Evolutionary conservation across 2,797 vertebrate genomes (phyloP), one percentile per base, ranked within the genome.

Genomic region (Sebastiscus albofasciatus): DNA sequence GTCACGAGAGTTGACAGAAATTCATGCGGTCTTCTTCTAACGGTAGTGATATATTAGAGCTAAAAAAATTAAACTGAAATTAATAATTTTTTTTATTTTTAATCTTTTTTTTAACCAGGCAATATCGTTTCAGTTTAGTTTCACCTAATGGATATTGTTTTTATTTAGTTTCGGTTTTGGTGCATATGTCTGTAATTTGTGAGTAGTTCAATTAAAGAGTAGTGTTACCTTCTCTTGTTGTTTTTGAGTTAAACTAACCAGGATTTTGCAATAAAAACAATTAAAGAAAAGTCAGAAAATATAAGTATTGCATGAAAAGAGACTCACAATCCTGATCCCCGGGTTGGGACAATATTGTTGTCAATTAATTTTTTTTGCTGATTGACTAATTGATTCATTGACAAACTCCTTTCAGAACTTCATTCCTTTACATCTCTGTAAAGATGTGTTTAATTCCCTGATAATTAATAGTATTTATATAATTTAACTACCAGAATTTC

Each of bases 1-100:
- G 39, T 42, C 39, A 42, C 36, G 0, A 39, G 39, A 42, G 39
- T 1, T 42, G 39, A 42, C 6, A 0, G 36, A 39, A 0, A 42
- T 42, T 6, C 39, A 42, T 39, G 36, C 5, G 36, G 39, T 42
- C 2, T 7, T 3, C 39, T 42, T 14, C 39, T 42, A 42, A 0
- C 39, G 0, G 13, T 42, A 42, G 13, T 16, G 39, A 42, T 42
- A 42, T 42, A 42, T 42, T 42, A 42, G 14, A 42, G 39, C 14
- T 42, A 42, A 42, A 42, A 42, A 42, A 42, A 6, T 0, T 39
- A 36, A 36, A 36, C 34, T 36, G 11, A 36, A 36, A 36, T 36
- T 34, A 34, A 4, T 34, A 9, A 4, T 12, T 1, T 4, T 4
- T 36, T 36, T 11, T 3, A 2, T 14, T 39, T 42, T 1, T 16